phyloP scores from a whole-genome alignment of 2,888 invertebrate species.

The Teinopalpus imperialis region DNA sequence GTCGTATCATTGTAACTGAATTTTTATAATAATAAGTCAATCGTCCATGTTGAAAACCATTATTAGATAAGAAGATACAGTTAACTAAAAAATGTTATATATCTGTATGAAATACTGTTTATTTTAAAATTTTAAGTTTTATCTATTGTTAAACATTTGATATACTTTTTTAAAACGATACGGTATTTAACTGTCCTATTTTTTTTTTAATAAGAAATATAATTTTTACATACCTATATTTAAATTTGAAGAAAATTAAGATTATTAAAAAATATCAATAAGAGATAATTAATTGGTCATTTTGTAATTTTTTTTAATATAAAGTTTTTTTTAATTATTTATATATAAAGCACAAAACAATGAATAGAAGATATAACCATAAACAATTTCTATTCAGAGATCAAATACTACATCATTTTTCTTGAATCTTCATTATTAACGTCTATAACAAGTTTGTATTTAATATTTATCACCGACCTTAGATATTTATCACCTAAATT shows the following conservation, averaged over 20 bases:
- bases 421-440: neutral
- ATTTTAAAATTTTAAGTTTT: too few relatives aligned
- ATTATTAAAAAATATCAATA: neutral
- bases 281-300: too few relatives aligned
- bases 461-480: slow-evolving; percentile 16
- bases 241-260: too few relatives aligned
- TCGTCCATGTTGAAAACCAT: slow-evolving; percentile 23
- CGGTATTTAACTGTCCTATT: slow-evolving; percentile 4
- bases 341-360: neutral
- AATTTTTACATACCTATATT: too few relatives aligned
- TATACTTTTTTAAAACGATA: too few relatives aligned
- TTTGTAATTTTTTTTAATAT: too few relatives aligned
- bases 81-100: neutral
- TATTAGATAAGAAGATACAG: slow-evolving; percentile 12
- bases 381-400: neutral
- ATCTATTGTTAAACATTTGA: too few relatives aligned
- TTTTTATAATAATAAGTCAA: slow-evolving; percentile 4
- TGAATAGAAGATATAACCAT: neutral
- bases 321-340: too few relatives aligned
- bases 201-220: neutral
- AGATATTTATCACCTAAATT: slow-evolving; percentile 10
- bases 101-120: too few relatives aligned
- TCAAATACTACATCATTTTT: neutral
- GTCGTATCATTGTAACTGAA: neutral
- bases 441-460: slow-evolving; percentile 2